A percentile compares a stretch with the other conserved stretches of the same genome.
phyloP scores from a whole-genome alignment of 2,797 vertebrate genomes.

The Pangasius larnaudii region DNA sequence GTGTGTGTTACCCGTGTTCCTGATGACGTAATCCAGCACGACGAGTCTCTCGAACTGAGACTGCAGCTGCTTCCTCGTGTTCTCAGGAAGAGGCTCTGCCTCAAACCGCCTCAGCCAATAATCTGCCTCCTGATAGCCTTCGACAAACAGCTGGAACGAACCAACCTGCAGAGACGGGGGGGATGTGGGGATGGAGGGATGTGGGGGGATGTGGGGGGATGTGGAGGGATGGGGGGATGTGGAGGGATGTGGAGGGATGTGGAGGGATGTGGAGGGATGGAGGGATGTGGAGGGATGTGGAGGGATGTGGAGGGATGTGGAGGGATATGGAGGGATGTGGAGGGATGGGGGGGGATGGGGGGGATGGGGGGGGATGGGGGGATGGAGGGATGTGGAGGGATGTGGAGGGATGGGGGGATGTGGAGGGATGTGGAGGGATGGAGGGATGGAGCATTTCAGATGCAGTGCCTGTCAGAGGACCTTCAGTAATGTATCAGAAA shows the following conservation, averaged over 20 bases:
- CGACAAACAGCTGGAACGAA: slow-evolving; percentile 97
- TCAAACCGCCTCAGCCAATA: slow-evolving; percentile 96
- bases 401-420: too few relatives aligned
- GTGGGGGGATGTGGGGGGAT: too few relatives aligned
- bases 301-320: not conserved
- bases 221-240: too few relatives aligned
- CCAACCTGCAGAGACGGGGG: slow-evolving; percentile 81
- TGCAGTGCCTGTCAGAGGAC: not conserved
- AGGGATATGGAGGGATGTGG: too few relatives aligned
- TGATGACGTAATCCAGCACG: slow-evolving; percentile 93
- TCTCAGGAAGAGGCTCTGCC: slow-evolving; percentile 93
- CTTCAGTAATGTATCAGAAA: not conserved
- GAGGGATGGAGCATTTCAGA: too few relatives aligned
- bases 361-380: not conserved
- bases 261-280: too few relatives aligned
- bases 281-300: too few relatives aligned
- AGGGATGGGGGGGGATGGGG: too few relatives aligned
- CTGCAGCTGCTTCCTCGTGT: slow-evolving; percentile 95
- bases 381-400: not conserved
- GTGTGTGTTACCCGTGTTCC: slow-evolving; percentile 88
- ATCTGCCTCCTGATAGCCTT: slow-evolving; percentile 94
- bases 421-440: too few relatives aligned
- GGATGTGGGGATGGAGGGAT: not conserved
- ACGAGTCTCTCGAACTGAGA: slow-evolving; percentile 95
- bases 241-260: too few relatives aligned